Evolutionary conservation across 2,888 invertebrate species (phyloP).

Genomic region (Megalurothrips usitatus): DNA sequence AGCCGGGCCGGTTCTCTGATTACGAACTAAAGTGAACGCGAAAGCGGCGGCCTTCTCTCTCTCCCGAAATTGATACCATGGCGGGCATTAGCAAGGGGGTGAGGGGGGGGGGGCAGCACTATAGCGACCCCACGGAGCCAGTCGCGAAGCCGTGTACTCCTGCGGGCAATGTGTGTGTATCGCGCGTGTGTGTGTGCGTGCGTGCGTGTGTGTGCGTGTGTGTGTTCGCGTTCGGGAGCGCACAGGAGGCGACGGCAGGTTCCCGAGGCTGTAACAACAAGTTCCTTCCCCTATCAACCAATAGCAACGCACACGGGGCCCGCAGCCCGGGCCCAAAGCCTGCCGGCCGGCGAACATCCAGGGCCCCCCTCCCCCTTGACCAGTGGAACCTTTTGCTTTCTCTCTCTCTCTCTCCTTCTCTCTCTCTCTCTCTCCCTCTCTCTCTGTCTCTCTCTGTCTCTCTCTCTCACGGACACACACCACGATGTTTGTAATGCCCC

Average conservation of each 20-base stretch:
- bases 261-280: neutral
- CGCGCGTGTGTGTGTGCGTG: constrained; percentile 6
- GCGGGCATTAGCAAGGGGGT: too few relatives aligned
- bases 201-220: constrained; percentile 9
- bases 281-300: neutral
- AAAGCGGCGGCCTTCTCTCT: too few relatives aligned
- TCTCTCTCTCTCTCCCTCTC: neutral
- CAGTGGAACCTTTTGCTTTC: neutral
- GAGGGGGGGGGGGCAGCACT: too few relatives aligned
- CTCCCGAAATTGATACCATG: too few relatives aligned
- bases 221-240: neutral
- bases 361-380: neutral
- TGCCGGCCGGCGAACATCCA: neutral
- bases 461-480: neutral
- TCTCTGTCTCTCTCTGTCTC: neutral
- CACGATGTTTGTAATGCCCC: too few relatives aligned
- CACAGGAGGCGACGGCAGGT: neutral
- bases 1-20: too few relatives aligned
- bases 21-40: too few relatives aligned
- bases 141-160: too few relatives aligned
- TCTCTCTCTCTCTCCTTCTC: neutral
- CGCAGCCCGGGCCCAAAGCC: too few relatives aligned
- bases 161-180: too few relatives aligned
- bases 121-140: too few relatives aligned
- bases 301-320: neutral